Conservation (phyloP, 2,888 invertebrate species). For the Caenorhabditis doughertyi region DNA sequence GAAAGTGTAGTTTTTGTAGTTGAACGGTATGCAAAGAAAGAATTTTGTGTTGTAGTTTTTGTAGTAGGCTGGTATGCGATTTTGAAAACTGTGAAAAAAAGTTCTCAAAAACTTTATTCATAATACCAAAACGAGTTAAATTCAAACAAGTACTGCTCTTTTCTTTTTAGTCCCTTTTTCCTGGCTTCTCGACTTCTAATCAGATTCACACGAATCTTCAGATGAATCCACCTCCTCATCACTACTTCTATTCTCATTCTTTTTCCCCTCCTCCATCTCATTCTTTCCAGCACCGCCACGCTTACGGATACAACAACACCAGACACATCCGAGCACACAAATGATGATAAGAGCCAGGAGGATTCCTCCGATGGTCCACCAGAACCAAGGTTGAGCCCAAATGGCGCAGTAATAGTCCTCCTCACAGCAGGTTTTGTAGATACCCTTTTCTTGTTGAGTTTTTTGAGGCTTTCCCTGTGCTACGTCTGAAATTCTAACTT, state of each 20-base stretch:
- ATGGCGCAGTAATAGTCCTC: background rate
- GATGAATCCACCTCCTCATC: background rate
- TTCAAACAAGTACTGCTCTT: too few relatives aligned
- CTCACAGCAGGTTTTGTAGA: background rate
- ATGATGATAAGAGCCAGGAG: background rate
- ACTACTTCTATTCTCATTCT: too few relatives aligned
- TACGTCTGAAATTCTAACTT: conserved; percentile 2
- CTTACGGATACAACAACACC: background rate
- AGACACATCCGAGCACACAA: background rate
- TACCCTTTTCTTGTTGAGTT: background rate
- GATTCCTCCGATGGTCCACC: conserved; percentile 1
- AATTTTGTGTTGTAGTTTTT: too few relatives aligned
- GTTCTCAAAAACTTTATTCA: too few relatives aligned
- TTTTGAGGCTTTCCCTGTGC: background rate
- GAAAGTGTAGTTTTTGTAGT: too few relatives aligned
- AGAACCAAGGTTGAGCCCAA: background rate
- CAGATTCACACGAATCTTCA: too few relatives aligned
- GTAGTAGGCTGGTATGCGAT: too few relatives aligned
- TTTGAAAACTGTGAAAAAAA: too few relatives aligned
- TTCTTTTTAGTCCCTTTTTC: too few relatives aligned
- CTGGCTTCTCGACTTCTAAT: too few relatives aligned
- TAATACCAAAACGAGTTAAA: too few relatives aligned
- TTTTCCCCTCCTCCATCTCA: background rate
- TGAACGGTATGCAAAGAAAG: too few relatives aligned
- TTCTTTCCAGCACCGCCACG: background rate